These are phyloP conservation scores for Palythoa grandiflora DNA, from an alignment of 92 coral and sea anemone species.

Conservation along the genomic window DNA sequence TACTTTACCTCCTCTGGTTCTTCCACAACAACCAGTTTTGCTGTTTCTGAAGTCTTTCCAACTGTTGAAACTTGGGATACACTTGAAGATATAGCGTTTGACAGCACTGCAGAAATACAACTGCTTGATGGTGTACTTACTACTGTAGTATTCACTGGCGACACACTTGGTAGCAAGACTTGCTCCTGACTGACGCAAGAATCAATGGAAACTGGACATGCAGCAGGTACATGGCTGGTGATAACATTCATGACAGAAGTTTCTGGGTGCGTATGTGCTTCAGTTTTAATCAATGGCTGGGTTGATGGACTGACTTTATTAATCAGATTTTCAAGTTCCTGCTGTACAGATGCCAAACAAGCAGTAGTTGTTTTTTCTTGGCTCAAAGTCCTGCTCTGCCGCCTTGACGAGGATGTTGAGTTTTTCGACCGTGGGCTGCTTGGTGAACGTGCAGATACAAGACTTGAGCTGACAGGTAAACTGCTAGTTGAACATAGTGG, in stretches of 20 bases:
- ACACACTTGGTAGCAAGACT: neutral
- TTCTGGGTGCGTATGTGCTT: neutral
- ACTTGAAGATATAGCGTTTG: neutral
- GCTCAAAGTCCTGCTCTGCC: constrained; percentile 6
- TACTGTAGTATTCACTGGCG: neutral
- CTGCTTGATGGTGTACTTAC: neutral
- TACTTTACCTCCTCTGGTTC: constrained; percentile 97
- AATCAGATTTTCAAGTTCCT: constrained; percentile 41
- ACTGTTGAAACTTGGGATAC: neutral
- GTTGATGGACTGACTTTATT: constrained; percentile 21
- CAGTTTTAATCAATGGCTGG: constrained; percentile 6
- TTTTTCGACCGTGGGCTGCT: constrained; percentile 28
- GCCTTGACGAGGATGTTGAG: constrained; percentile 10
- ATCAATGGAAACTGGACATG: constrained; percentile 19
- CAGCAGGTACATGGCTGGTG: neutral
- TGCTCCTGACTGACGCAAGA: constrained; percentile 18
- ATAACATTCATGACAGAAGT: constrained; percentile 9
- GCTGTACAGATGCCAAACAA: constrained; percentile 38
- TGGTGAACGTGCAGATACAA: neutral
- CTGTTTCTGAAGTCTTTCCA: constrained; percentile 51
- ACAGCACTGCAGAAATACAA: neutral
- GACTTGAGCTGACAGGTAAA: neutral
- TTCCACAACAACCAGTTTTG: constrained; percentile 88
- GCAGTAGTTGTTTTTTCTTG: constrained; percentile 39
- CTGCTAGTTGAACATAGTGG: neutral